phyloP scores from a whole-genome alignment of 1,140 invertebrate genomes.

The Drosophila sp. region DNA sequence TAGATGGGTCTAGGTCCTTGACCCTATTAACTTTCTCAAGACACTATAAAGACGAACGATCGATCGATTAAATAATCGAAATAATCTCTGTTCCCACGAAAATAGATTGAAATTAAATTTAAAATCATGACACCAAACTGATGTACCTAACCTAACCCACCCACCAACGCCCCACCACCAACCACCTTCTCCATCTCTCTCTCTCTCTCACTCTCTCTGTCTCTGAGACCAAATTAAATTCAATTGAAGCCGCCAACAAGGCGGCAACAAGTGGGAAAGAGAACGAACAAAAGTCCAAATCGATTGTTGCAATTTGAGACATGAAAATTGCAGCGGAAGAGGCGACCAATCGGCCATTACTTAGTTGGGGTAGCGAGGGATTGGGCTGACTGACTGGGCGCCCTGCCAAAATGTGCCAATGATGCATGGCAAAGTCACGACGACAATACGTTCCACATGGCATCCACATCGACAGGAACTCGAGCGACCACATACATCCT shows the following conservation, averaged over 20 bases:
- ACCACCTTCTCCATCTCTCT: slow-evolving; percentile 15
- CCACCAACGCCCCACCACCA: not conserved
- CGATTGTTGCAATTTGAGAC: slow-evolving; percentile 77
- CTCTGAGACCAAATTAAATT: slow-evolving; percentile 67
- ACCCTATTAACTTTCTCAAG: slow-evolving; percentile 4
- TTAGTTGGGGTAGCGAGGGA: not conserved
- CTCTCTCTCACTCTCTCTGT: slow-evolving; percentile 13
- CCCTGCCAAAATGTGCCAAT: slow-evolving; percentile 60
- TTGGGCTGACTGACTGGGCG: slow-evolving; percentile 60
- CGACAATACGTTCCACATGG: slow-evolving; percentile 28
- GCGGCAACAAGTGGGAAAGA: slow-evolving; percentile 40
- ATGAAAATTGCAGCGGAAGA: slow-evolving; percentile 66
- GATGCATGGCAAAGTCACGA: slow-evolving; percentile 41
- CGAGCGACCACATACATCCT: not conserved
- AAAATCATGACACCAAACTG: slow-evolving; percentile 71
- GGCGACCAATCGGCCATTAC: slow-evolving; percentile 60
- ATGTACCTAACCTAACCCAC: not conserved
- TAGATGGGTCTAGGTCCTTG: not conserved
- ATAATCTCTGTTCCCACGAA: slow-evolving; percentile 33
- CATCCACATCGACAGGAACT: slow-evolving; percentile 30
- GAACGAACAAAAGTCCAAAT: slow-evolving; percentile 39
- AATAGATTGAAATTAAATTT: slow-evolving; percentile 73
- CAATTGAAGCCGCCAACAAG: slow-evolving; percentile 54
- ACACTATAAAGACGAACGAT: not conserved
- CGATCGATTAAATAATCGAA: slow-evolving; percentile 25